phyloP scores from a whole-genome alignment of 2,113 vertebrate species.

The Onychostruthus taczanowskii region DNA sequence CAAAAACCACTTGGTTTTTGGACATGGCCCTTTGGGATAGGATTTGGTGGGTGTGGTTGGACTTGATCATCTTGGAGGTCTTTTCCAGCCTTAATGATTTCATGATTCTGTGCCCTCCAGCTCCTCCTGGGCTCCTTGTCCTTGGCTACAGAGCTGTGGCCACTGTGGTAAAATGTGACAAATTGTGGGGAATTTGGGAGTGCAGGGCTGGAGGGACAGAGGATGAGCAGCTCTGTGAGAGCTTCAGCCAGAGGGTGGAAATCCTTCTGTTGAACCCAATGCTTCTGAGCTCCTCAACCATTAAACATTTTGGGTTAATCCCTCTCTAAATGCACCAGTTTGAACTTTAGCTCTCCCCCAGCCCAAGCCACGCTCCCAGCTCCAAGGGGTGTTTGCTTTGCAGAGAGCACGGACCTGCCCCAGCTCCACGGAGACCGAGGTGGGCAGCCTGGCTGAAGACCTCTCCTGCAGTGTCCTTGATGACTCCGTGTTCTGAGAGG shows the following conservation, averaged over 20 bases:
- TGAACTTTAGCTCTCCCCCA: not conserved
- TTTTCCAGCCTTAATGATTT: not conserved
- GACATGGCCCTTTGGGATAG: not conserved
- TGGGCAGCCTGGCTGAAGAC: not conserved
- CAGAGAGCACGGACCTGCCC: constrained; percentile 44
- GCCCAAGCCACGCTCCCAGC: not conserved
- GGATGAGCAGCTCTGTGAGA: not conserved
- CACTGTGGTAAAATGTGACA: not conserved
- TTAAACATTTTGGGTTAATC: rapidly evolving
- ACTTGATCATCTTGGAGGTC: not conserved
- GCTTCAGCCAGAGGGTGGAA: not conserved
- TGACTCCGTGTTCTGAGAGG: not conserved
- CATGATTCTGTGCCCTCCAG: not conserved
- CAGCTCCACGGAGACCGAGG: not conserved
- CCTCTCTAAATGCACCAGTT: not conserved
- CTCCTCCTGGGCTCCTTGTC: not conserved
- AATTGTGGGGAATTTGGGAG: not conserved
- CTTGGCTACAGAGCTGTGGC: not conserved
- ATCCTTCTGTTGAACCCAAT: not conserved
- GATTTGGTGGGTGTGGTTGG: not conserved
- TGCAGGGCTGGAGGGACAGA: not conserved
- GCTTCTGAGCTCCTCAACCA: not conserved
- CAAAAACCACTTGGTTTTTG: not conserved
- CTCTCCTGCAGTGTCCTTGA: not conserved
- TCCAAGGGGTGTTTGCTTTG: not conserved